phyloP scores from a whole-genome alignment of 2,113 vertebrate genomes.

The Patagioenas fasciata region DNA sequence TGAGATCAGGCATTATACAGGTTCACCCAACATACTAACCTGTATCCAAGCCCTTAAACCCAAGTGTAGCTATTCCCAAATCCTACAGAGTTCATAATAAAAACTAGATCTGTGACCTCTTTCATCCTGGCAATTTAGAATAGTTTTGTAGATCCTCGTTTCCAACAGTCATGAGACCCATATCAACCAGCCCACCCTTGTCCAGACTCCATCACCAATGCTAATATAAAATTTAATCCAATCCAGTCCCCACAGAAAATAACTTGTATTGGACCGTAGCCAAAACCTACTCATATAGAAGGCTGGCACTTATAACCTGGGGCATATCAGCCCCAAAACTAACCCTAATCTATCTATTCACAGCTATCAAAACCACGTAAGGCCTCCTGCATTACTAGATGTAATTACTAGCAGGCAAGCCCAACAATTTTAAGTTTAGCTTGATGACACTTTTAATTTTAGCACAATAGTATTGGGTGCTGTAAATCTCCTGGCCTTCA shows the following conservation, averaged over 20 bases:
- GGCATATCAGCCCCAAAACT: neutral
- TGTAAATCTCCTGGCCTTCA: neutral
- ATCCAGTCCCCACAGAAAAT: neutral
- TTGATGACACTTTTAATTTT: neutral
- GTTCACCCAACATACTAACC: neutral
- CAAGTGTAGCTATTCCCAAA: neutral
- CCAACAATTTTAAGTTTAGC: neutral
- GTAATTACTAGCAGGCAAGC: neutral
- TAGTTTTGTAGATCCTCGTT: neutral
- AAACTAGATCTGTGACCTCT: neutral
- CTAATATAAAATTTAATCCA: neutral
- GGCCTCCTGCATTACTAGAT: neutral
- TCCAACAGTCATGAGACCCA: neutral
- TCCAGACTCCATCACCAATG: neutral
- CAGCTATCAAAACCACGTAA: neutral
- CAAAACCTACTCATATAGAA: neutral
- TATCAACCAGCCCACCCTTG: neutral
- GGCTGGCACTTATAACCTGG: neutral
- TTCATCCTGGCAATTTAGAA: neutral
- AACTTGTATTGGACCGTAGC: neutral
- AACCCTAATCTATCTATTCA: neutral
- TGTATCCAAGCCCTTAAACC: neutral
- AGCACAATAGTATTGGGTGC: neutral
- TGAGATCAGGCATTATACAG: neutral
- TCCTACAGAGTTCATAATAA: neutral